A percentile compares a stretch with the other conserved stretches of the same genome.
Evolutionary conservation across 2,888 invertebrate species (phyloP).

Genomic region (Lycocerus yunnanus): DNA sequence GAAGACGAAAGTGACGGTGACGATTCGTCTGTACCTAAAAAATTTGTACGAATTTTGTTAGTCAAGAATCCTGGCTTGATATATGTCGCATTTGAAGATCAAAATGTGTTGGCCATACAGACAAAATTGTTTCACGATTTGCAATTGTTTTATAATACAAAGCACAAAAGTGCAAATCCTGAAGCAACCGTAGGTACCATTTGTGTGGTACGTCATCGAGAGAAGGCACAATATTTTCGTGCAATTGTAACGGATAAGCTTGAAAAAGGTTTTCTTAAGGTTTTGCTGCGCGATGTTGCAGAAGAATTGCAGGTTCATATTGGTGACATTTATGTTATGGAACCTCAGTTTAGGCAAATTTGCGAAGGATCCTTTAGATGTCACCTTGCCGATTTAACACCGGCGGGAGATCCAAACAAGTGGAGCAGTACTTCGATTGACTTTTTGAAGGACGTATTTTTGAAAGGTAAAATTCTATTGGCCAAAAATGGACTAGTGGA

Average conservation of each 20-base stretch:
- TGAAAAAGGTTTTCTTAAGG: conserved; percentile 53
- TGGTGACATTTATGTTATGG: conserved; percentile 59
- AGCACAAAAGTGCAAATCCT: conserved; percentile 53
- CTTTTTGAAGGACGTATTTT: conserved; percentile 53
- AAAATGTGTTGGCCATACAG: conserved; percentile 10
- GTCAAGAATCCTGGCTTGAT: conserved; percentile 46
- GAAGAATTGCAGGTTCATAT: conserved; percentile 57
- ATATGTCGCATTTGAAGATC: conserved; percentile 33
- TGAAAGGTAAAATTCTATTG: conserved; percentile 31
- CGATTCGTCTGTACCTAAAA: conserved; percentile 22
- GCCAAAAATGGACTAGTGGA: conserved; percentile 33
- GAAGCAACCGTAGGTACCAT: conserved; percentile 52
- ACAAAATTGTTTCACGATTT: conserved; percentile 58
- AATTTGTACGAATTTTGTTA: conserved; percentile 42
- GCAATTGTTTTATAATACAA: conserved; percentile 56
- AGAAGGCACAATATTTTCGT: conserved; percentile 68
- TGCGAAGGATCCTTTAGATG: conserved; percentile 68
- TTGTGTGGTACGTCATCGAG: conserved; percentile 56
- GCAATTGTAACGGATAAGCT: conserved; percentile 58
- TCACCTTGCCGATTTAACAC: conserved; percentile 69
- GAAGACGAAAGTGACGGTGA: conserved; percentile 33
- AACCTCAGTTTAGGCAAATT: conserved; percentile 57
- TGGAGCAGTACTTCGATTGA: conserved; percentile 69
- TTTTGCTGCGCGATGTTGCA: conserved; percentile 72
- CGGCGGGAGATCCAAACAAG: conserved; percentile 65